Conservation (phyloP, 1,140 invertebrate species). For the Diorhabda sublineata region DNA sequence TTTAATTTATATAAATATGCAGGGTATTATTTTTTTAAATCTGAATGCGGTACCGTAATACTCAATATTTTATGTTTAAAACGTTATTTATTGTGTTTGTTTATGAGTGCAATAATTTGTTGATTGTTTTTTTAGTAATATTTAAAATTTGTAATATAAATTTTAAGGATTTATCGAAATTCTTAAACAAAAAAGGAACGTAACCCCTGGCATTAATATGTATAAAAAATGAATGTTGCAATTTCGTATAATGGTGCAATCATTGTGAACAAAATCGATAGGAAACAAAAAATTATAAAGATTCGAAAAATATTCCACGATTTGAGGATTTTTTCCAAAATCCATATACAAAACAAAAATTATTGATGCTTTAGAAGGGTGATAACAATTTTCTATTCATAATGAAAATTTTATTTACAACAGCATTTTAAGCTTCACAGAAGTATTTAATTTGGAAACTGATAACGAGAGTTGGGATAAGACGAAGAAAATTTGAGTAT, state of each 20-base stretch:
- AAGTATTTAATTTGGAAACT: too few relatives aligned
- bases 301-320: not conserved
- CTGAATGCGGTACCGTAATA: constrained; percentile 30
- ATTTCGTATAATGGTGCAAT: constrained; percentile 42
- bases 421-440: too few relatives aligned
- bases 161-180: constrained; percentile 34
- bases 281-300: constrained; percentile 28
- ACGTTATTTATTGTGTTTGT: constrained; percentile 7
- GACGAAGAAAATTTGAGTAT: too few relatives aligned
- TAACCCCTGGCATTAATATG: constrained; percentile 45
- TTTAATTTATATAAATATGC: constrained; percentile 17
- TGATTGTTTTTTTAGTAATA: constrained; percentile 21
- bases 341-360: not conserved
- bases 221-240: constrained; percentile 44
- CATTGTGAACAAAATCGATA: constrained; percentile 36
- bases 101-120: constrained; percentile 24
- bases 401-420: too few relatives aligned
- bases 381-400: too few relatives aligned
- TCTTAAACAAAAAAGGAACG: constrained; percentile 40
- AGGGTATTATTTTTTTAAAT: constrained; percentile 26
- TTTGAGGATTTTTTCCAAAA: not conserved
- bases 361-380: too few relatives aligned
- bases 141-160: constrained; percentile 35
- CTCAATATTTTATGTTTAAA: constrained; percentile 12
- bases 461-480: too few relatives aligned